phyloP scores from a whole-genome alignment of 1,140 invertebrate species.

The Oryzaephilus surinamensis region DNA sequence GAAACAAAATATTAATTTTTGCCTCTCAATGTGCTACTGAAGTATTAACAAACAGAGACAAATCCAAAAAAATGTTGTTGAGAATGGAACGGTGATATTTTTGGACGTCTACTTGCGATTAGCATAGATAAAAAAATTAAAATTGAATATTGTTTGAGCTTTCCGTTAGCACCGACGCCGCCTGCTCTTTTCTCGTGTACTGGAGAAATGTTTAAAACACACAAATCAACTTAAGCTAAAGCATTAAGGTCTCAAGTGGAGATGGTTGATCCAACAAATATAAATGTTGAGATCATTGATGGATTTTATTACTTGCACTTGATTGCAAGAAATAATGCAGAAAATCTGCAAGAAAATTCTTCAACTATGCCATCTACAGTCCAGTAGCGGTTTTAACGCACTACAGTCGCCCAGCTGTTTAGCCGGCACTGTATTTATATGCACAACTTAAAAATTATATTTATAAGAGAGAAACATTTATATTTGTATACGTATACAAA shows the following conservation, averaged over 20 bases:
- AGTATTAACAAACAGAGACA: constrained; percentile 10
- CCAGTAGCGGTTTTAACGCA: no score
- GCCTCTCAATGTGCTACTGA: constrained; percentile 19
- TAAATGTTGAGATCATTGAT: constrained; percentile 22
- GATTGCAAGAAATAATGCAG: no score
- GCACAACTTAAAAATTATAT: no score
- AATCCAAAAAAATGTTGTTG: constrained; percentile 16
- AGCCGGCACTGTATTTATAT: no score
- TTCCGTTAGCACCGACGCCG: constrained; percentile 26
- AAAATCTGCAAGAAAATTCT: no score
- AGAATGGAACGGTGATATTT: constrained; percentile 30
- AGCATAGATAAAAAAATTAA: constrained; percentile 25
- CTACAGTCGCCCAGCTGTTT: no score
- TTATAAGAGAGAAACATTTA: no score
- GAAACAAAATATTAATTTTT: constrained; percentile 28
- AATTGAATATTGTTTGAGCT: constrained; percentile 22
- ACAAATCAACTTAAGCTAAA: constrained; percentile 21
- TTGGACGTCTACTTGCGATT: constrained; percentile 25
- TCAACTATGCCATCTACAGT: no score
- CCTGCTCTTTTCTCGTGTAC: constrained; percentile 25
- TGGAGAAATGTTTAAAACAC: constrained; percentile 28
- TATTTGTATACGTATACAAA: no score
- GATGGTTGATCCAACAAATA: constrained; percentile 10
- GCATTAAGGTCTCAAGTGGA: constrained; percentile 12
- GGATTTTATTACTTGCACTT: constrained; percentile 23